Conservation (phyloP, 2,888 invertebrate species). For the Limenitis camilla region DNA sequence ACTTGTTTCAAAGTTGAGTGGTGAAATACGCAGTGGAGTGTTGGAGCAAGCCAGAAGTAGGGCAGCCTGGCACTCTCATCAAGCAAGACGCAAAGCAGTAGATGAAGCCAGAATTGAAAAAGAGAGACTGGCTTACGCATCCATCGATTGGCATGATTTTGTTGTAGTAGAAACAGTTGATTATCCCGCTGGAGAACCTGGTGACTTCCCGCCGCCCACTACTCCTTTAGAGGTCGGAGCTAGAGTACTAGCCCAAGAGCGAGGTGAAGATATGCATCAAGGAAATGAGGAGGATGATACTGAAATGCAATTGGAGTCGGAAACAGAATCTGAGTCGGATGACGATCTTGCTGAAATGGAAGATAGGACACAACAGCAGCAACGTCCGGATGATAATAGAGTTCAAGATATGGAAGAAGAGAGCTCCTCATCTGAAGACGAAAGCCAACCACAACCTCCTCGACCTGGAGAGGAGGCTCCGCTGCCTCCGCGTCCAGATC, state of each 20-base stretch:
- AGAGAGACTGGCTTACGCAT: constrained; percentile 95
- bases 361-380: constrained; percentile 67
- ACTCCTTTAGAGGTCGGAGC: constrained; percentile 98
- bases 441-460: constrained; percentile 46
- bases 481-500: constrained; percentile 90
- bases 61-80: constrained; percentile 97
- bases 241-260: constrained; percentile 87
- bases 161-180: constrained; percentile 99
- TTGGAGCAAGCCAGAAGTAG: constrained; percentile 94
- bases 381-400: constrained; percentile 59
- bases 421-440: constrained; percentile 76
- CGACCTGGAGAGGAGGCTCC: constrained; percentile 75
- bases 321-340: constrained; percentile 77
- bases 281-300: constrained; percentile 78
- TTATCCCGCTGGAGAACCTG: constrained; percentile 96
- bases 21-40: constrained; percentile 81
- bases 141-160: constrained; percentile 99
- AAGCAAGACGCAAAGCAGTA: constrained; percentile 91
- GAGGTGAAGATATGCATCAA: constrained; percentile 79
- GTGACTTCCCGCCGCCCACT: constrained; percentile 97
- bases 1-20: constrained; percentile 82
- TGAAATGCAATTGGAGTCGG: constrained; percentile 93
- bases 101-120: constrained; percentile 97
- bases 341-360: constrained; percentile 79
- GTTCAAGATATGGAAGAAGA: constrained; percentile 96